Percentiles rank a stretch among this genome's conserved stretches.
These are phyloP conservation scores for Netelia fuscicornis DNA, from an alignment of 2,888 invertebrate genomes.

Conservation along the genomic window DNA sequence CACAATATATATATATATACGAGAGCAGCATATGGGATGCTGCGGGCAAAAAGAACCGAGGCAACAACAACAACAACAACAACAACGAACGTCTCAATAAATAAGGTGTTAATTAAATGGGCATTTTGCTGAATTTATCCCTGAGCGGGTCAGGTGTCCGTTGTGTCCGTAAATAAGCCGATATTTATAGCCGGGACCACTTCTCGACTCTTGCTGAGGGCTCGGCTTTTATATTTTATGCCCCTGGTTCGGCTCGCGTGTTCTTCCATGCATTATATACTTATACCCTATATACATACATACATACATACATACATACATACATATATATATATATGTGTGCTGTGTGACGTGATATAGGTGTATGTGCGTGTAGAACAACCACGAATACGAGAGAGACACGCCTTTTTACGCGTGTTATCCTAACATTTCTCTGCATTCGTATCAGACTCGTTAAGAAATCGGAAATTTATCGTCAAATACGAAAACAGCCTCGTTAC, in stretches of 20 bases:
- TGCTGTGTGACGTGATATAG: constrained; percentile 5
- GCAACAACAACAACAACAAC: constrained; percentile 54
- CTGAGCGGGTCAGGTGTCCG: constrained; percentile 71
- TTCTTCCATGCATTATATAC: constrained; percentile 45
- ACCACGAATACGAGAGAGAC: constrained; percentile 47
- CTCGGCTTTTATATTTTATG: constrained; percentile 70
- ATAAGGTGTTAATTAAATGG: constrained; percentile 84
- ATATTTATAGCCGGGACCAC: constrained; percentile 81
- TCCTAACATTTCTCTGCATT: constrained; percentile 27
- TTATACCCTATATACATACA: constrained; percentile 38
- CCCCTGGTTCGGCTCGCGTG: constrained; percentile 57
- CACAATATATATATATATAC: not conserved
- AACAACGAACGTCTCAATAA: constrained; percentile 82
- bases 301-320: constrained; percentile 10
- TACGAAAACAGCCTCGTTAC: too few relatives aligned
- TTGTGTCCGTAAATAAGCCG: constrained; percentile 81
- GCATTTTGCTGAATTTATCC: constrained; percentile 83
- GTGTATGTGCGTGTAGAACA: constrained; percentile 20
- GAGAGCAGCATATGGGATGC: constrained; percentile 47
- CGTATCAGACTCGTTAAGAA: too few relatives aligned
- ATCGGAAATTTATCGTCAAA: too few relatives aligned
- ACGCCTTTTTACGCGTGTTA: constrained; percentile 56
- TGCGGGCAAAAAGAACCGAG: constrained; percentile 53
- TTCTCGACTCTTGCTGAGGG: constrained; percentile 62
- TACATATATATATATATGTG: constrained; percentile 8